Conservation (phyloP, 2,797 vertebrate genomes). For the Crocidura indochinensis region DNA sequence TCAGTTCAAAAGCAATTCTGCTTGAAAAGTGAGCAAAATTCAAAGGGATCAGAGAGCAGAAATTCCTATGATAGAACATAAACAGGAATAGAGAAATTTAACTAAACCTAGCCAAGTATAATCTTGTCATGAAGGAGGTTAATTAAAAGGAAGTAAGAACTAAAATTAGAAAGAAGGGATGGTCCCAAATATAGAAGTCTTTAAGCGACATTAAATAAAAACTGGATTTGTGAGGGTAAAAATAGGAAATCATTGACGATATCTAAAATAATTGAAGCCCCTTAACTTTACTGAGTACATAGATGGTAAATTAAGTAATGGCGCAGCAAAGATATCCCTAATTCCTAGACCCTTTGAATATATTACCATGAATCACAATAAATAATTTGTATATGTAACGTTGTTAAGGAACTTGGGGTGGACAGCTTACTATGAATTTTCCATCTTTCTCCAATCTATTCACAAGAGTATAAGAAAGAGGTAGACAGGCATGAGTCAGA, state of each 20-base stretch:
- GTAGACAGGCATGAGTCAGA: neutral
- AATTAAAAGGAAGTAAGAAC: neutral
- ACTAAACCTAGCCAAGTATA: neutral
- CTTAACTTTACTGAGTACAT: neutral
- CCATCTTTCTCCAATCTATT: neutral
- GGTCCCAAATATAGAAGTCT: neutral
- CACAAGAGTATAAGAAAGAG: neutral
- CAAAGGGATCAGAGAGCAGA: neutral
- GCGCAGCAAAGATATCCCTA: neutral
- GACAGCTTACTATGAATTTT: neutral
- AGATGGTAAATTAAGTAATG: neutral
- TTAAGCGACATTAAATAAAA: neutral
- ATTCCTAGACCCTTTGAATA: neutral
- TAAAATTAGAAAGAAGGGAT: neutral
- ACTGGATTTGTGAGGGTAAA: neutral
- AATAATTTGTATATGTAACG: neutral
- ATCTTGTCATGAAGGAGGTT: neutral
- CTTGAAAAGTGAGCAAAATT: neutral
- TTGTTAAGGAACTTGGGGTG: neutral
- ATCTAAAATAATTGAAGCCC: neutral
- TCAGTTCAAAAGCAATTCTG: constrained; percentile 16
- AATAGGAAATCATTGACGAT: neutral
- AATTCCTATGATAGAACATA: neutral
- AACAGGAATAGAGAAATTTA: neutral
- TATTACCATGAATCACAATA: neutral